Percentiles rank a stretch among this genome's conserved stretches.
phyloP scores from a whole-genome alignment of 2,113 vertebrate genomes.

The Osmerus mordax region DNA sequence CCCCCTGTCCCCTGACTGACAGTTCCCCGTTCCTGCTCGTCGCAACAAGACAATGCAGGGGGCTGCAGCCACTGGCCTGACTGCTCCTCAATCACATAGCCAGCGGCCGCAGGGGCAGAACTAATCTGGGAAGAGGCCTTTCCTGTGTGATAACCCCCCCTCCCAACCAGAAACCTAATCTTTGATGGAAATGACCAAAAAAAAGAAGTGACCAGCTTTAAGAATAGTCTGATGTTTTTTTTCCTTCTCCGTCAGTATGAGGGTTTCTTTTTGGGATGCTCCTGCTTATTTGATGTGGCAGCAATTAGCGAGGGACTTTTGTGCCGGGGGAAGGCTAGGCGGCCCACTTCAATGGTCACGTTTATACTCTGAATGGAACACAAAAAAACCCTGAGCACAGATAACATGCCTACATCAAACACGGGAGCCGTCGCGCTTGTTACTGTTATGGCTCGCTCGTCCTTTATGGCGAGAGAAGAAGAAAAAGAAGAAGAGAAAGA shows the following conservation, averaged over 20 bases:
- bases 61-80: conserved; percentile 70
- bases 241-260: conserved; percentile 60
- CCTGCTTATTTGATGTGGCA: conserved; percentile 86
- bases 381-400: conserved; percentile 64
- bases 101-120: conserved; percentile 78
- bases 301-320: conserved; percentile 85
- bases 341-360: conserved; percentile 80
- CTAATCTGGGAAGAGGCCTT: conserved; percentile 80
- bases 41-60: conserved; percentile 74
- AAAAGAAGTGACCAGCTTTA: conserved; percentile 58
- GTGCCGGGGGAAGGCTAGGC: conserved; percentile 72
- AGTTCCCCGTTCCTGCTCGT: conserved; percentile 68
- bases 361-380: conserved; percentile 75
- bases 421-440: conserved; percentile 58
- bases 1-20: conserved; percentile 57
- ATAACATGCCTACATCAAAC: conserved; percentile 73
- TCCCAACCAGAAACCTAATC: conserved; percentile 69
- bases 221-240: conserved; percentile 62
- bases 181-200: conserved; percentile 65
- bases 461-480: conserved; percentile 60
- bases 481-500: conserved; percentile 35
- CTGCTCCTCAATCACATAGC: conserved; percentile 77
- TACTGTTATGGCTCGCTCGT: conserved; percentile 64
- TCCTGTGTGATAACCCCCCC: conserved; percentile 71
- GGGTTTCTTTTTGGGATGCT: conserved; percentile 73